Base-by-base conservation (phyloP, 2,797 vertebrate species). In the Takifugu rubripes region DNA sequence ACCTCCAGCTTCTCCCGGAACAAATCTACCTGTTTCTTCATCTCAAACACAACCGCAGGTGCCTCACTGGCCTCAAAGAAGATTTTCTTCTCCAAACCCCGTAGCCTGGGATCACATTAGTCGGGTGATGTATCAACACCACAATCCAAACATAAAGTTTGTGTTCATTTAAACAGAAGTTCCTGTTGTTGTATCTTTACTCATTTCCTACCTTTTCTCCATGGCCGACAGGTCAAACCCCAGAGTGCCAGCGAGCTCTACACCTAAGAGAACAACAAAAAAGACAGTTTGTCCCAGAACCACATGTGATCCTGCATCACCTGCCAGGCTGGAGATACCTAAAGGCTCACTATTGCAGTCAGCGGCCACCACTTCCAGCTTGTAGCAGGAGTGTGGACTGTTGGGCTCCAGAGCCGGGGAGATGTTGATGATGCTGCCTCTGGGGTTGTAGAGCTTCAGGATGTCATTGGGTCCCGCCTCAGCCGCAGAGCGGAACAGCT, bases 391-490 rank as follows among this genome's bases (percentile, higher is more conserved):
- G 66, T 66, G 76, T 0, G 79, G 84, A 47, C 40, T 64, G 82
- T 92, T 92, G 58, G 89, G 83, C 56, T 88, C 85, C 70, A 93
- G 75, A 46, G 67, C 72, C 0, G 89, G 89, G 16, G 89, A 91
- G 83, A 93, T 92, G 75, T 92, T 92, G 84, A 90, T 90, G 69
- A 92, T 91, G 86, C 84, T 92, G 51, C 91, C 90, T 74, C 87
- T 91, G 57, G 86, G 84, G 79, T 90, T 93, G 82, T 92, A 93
- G 24, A 92, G 84, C 65, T 92, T 93, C 72, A 93, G 79, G 70
- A 92, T 92, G 84, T 92, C 91, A 8, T 91, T 86, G 43, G 90
- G 89, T 48, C 91, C 88, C 0, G 91, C 91, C 59, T 92, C 91
- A 0, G 91, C 91, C 14, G 91, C 91, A 9, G 84, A 87, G 52